These are phyloP conservation scores for Ceyx erithaca DNA, from an alignment of 2,797 vertebrate genomes.

Conservation along the genomic window DNA sequence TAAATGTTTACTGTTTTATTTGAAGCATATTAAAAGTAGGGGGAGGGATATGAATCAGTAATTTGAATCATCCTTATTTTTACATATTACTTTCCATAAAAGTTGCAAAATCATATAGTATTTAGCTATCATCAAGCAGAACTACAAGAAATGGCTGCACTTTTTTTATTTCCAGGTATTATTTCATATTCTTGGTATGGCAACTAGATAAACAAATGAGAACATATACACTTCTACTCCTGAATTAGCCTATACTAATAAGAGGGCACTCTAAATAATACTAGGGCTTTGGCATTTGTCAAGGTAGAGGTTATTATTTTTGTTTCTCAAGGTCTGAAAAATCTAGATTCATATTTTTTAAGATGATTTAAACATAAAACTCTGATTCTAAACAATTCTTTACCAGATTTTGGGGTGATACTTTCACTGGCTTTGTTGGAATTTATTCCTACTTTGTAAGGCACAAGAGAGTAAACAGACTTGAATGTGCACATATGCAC, in stretches of 20 bases:
- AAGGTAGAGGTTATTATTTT: neutral
- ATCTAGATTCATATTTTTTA: neutral
- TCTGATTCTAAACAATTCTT: neutral
- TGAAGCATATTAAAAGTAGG: neutral
- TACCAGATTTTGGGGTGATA: neutral
- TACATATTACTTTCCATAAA: neutral
- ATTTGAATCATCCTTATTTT: neutral
- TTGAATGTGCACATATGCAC: neutral
- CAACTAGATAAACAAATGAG: neutral
- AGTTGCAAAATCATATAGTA: neutral
- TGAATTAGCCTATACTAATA: neutral
- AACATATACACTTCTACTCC: neutral
- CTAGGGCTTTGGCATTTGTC: neutral
- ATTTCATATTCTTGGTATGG: neutral
- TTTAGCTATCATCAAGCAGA: neutral
- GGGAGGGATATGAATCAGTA: accelerated
- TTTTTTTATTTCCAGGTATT: neutral
- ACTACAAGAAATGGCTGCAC: neutral
- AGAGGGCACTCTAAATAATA: neutral
- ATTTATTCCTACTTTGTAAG: neutral
- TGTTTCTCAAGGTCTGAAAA: neutral
- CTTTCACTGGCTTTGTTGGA: neutral
- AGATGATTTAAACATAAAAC: neutral
- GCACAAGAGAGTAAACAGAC: neutral
- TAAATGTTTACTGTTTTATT: neutral